These are phyloP conservation scores for Taeniopygia guttata DNA, from an alignment of 2,797 vertebrate genomes.

Conservation along the genomic window DNA sequence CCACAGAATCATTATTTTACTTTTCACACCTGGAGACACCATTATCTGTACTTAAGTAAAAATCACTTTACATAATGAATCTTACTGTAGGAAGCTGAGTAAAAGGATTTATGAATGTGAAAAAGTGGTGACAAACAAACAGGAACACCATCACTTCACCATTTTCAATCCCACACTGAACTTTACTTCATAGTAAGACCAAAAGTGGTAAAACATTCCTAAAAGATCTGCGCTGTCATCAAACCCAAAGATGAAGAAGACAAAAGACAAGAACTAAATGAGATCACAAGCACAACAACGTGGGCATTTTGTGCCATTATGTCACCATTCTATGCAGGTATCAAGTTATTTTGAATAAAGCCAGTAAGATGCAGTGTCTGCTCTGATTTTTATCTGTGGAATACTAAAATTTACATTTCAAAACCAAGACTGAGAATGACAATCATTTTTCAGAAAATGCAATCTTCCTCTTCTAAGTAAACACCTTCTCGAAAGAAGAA, in stretches of 20 bases:
- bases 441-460: background rate
- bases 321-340: background rate
- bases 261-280: background rate
- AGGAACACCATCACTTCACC: background rate
- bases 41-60: background rate
- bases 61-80: background rate
- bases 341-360: background rate
- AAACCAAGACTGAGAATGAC: background rate
- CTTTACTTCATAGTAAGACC: background rate
- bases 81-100: background rate
- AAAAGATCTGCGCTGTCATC: background rate
- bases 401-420: constrained; percentile 26
- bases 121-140: background rate
- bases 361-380: background rate
- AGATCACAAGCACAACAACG: background rate
- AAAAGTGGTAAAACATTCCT: background rate
- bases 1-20: background rate
- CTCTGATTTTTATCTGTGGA: background rate
- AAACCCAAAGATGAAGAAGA: background rate
- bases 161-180: background rate
- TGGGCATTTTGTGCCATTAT: background rate
- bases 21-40: background rate
- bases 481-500: background rate
- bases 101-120: background rate
- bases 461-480: background rate